Evolutionary conservation across 1,140 invertebrate species (phyloP).

Genomic region (Neuroterus valhalla): DNA sequence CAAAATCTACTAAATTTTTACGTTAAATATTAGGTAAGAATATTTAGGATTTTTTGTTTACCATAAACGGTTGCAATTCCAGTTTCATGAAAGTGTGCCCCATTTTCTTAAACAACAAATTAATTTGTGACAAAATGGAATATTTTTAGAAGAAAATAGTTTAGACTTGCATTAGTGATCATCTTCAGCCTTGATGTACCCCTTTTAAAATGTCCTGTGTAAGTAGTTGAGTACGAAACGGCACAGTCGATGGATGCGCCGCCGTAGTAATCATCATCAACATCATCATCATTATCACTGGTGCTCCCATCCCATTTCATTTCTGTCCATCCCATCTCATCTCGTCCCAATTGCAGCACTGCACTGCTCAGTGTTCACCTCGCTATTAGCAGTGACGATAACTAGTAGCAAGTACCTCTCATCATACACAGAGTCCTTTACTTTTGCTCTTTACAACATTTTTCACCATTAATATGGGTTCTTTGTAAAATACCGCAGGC

Average conservation of each 20-base stretch:
- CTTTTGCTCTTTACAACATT: constrained; percentile 40
- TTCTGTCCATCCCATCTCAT: constrained; percentile 55
- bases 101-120: too few relatives aligned
- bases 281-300: constrained; percentile 72
- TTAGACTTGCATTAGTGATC: constrained; percentile 58
- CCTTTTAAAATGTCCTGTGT: constrained; percentile 57
- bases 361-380: constrained; percentile 51
- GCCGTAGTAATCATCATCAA: constrained; percentile 69
- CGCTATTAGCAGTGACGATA: constrained; percentile 63
- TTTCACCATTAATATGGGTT: constrained; percentile 38
- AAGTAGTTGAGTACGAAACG: constrained; percentile 52
- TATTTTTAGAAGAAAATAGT: too few relatives aligned
- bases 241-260: constrained; percentile 59
- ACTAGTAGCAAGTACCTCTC: constrained; percentile 61
- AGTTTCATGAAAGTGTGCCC: too few relatives aligned
- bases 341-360: constrained; percentile 54
- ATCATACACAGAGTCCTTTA: constrained; percentile 45
- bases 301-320: constrained; percentile 48
- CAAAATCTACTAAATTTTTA: too few relatives aligned
- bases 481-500: neutral
- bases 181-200: constrained; percentile 51
- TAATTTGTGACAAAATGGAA: too few relatives aligned
- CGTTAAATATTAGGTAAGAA: too few relatives aligned
- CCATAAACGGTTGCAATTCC: too few relatives aligned
- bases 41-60: too few relatives aligned